These are phyloP conservation scores for Polyploca ridens DNA, from an alignment of 2,888 invertebrate genomes.

Conservation along the genomic window DNA sequence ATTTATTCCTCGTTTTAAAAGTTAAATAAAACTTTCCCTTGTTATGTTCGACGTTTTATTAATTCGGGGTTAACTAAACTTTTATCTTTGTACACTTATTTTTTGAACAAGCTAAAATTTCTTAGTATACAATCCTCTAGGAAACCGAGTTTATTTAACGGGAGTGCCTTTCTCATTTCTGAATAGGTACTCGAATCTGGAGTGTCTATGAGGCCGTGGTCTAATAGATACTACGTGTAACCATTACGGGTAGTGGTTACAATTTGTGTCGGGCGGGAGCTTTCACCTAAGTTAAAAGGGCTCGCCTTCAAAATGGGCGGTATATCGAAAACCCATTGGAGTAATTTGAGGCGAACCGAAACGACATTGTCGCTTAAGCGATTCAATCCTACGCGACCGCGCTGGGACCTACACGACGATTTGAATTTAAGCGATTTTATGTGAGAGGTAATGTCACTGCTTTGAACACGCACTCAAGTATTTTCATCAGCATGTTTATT, in stretches of 20 bases:
- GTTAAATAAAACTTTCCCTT: conserved; percentile 45
- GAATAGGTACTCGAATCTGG: conserved; percentile 36
- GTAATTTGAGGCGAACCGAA: conserved; percentile 78
- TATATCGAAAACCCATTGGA: conserved; percentile 76
- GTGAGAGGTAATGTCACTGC: conserved; percentile 42
- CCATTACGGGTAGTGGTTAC: conserved; percentile 54
- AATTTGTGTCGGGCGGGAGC: conserved; percentile 51
- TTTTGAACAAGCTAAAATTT: conserved; percentile 26
- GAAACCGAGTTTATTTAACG: conserved; percentile 25
- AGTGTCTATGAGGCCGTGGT: conserved; percentile 33
- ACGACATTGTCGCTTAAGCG: conserved; percentile 75
- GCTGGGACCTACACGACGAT: conserved; percentile 56
- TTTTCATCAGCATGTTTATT: not conserved
- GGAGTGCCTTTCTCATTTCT: conserved; percentile 19
- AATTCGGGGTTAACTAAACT: conserved; percentile 28
- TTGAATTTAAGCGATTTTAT: conserved; percentile 70
- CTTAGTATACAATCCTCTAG: conserved; percentile 18
- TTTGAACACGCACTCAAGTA: conserved; percentile 23
- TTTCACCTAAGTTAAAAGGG: conserved; percentile 63
- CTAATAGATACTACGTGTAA: conserved; percentile 44
- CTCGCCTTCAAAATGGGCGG: conserved; percentile 60
- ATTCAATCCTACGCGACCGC: conserved; percentile 67
- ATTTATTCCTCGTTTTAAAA: conserved; percentile 49
- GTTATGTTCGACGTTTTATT: conserved; percentile 38
- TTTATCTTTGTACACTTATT: conserved; percentile 19